Percentiles rank a stretch among this genome's conserved stretches.
phyloP scores from a whole-genome alignment of 2,113 vertebrate genomes.

The Origma solitaria region DNA sequence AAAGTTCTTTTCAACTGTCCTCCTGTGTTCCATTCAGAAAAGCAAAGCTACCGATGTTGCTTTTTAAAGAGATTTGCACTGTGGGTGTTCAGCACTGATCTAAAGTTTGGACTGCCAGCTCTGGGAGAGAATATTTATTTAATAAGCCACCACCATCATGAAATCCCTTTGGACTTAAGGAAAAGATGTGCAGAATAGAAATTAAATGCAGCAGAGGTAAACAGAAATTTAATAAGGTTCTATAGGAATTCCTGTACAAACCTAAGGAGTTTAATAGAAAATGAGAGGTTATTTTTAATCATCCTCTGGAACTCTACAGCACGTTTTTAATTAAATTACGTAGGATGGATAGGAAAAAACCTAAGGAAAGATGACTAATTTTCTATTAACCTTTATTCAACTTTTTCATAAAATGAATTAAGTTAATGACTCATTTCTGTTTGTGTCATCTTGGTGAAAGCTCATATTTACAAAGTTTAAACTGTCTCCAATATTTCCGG shows the following conservation, averaged over 20 bases:
- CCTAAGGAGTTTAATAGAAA: slow-evolving; percentile 32
- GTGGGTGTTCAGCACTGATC: not conserved
- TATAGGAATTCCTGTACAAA: slow-evolving; percentile 41
- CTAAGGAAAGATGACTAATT: slow-evolving; percentile 51
- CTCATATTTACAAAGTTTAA: slow-evolving; percentile 23
- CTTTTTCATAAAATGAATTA: slow-evolving; percentile 46
- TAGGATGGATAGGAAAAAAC: slow-evolving; percentile 3
- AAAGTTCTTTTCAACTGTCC: not conserved
- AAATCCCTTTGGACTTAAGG: slow-evolving; percentile 4
- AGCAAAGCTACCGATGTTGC: not conserved
- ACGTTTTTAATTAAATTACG: slow-evolving; percentile 54
- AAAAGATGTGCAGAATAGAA: not conserved
- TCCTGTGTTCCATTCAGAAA: not conserved
- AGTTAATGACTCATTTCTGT: slow-evolving; percentile 45
- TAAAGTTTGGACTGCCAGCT: not conserved
- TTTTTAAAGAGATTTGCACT: not conserved
- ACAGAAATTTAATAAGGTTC: slow-evolving; percentile 48
- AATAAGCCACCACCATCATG: not conserved
- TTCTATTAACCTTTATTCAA: slow-evolving; percentile 60
- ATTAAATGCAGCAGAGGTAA: slow-evolving; percentile 21
- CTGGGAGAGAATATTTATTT: not conserved
- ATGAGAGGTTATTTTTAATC: slow-evolving; percentile 52
- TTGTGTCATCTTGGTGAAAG: slow-evolving; percentile 1
- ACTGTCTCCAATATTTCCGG: not conserved
- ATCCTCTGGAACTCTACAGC: slow-evolving; percentile 18